phyloP scores from a whole-genome alignment of 2,888 invertebrate species.

The Onchidella celtica region DNA sequence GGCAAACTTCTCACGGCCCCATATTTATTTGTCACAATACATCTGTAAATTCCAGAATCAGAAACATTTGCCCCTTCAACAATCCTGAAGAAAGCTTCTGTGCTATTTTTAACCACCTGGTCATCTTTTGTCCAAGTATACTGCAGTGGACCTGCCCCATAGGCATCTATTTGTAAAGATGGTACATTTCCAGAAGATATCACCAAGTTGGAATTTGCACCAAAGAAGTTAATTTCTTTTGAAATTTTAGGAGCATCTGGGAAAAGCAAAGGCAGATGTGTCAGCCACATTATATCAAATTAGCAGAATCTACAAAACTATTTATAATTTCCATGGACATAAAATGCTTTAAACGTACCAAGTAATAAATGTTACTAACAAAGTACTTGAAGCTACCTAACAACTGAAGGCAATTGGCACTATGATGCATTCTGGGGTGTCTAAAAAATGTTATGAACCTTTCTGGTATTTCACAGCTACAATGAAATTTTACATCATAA shows the following conservation, averaged over 20 bases:
- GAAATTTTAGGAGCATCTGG: constrained; percentile 13
- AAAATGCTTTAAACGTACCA: too few relatives aligned
- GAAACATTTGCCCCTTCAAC: background rate
- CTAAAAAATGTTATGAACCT: too few relatives aligned
- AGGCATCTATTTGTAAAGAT: constrained; percentile 5
- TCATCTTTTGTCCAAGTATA: constrained; percentile 37
- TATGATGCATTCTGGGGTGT: too few relatives aligned
- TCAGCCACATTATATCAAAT: too few relatives aligned
- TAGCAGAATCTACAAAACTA: too few relatives aligned
- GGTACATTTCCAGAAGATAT: background rate
- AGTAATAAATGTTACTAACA: too few relatives aligned
- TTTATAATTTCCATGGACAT: too few relatives aligned
- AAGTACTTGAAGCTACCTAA: too few relatives aligned
- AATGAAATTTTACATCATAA: too few relatives aligned
- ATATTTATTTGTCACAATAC: constrained; percentile 34
- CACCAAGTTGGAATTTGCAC: background rate
- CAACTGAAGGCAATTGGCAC: too few relatives aligned
- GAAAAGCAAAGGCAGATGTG: too few relatives aligned
- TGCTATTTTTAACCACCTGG: constrained; percentile 18
- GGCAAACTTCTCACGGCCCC: constrained; percentile 34
- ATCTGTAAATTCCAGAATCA: constrained; percentile 26
- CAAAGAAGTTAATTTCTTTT: constrained; percentile 7
- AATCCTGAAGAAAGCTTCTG: background rate
- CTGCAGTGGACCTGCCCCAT: background rate
- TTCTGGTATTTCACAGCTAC: too few relatives aligned